Evolutionary conservation across 2,797 vertebrate genomes (phyloP).

Genomic region (Brotula barbata): DNA sequence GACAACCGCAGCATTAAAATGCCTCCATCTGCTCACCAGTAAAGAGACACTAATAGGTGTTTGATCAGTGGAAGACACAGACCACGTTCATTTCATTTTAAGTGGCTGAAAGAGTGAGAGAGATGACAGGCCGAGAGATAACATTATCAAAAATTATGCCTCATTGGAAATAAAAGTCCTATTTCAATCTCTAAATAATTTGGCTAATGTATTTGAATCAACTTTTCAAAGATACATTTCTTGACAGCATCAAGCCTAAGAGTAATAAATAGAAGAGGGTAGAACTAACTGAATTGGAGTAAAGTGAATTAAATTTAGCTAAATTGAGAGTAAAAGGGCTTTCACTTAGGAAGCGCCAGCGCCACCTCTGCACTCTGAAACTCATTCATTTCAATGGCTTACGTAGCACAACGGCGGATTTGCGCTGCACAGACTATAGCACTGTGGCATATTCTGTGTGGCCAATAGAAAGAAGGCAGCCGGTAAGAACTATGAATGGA

Average conservation of each 20-base stretch:
- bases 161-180: conserved; percentile 12
- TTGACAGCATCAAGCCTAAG: conserved; percentile 4
- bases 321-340: too few species aligned
- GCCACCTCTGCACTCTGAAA: too few species aligned
- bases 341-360: too few species aligned
- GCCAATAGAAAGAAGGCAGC: too few species aligned
- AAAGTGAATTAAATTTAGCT: too few species aligned
- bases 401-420: too few species aligned
- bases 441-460: too few species aligned
- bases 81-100: conserved; percentile 18
- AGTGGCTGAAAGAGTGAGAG: background rate
- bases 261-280: too few species aligned
- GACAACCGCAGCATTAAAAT: conserved; percentile 23
- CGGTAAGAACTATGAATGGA: too few species aligned
- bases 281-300: too few species aligned
- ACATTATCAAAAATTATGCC: conserved; percentile 15
- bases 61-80: conserved; percentile 16
- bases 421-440: too few species aligned
- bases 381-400: too few species aligned
- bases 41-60: conserved; percentile 1
- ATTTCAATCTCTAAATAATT: conserved; percentile 3
- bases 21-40: conserved; percentile 29
- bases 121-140: conserved; percentile 4
- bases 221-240: background rate
- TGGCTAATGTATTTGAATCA: conserved; percentile 9